Base-by-base conservation (phyloP, 2,888 invertebrate genomes). In the Atrina japonica region DNA sequence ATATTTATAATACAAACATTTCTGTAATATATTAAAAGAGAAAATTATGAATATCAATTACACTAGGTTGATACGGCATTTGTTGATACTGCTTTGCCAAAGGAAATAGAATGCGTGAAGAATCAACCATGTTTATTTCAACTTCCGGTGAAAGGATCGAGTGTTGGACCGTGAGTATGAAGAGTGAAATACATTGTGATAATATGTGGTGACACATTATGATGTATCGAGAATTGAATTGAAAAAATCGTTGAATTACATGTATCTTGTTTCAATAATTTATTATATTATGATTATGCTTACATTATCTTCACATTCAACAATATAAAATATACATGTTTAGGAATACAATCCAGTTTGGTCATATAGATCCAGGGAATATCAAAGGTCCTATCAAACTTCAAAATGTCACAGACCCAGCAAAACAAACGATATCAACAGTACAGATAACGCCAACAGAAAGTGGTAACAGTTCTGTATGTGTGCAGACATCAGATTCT, bases 301-400 rank as follows among this genome's bases (percentile, higher is more conserved):
- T n/a, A n/a, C n/a, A n/a, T n/a, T n/a, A n/a, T n/a, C n/a, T n/a
- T n/a, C n/a, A n/a, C n/a, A n/a, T n/a, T n/a, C n/a, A n/a, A n/a
- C n/a, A n/a, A n/a, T n/a, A n/a, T n/a, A n/a, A n/a, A n/a, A n/a
- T n/a, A 35, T 35, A 55, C n/a, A 0, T 45, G 29, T 43, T 5
- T 21, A 47, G 60, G 9, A 45, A 45, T 6, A n/a, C 49, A 7
- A 47, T 66, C 0, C 43, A 66, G 16, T 69, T 58, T 64, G 69
- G 69, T 2, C 47, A 49, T n/a, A 49, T 69, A 21, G 69, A 69
- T 49, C 41, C 49, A 21, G 69, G 69, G 6, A 18, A 64, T 11
- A 56, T 27, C 2, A 47, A 63, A 29, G 16, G 29, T 9, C 6
- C 25, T 41, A 41, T 64, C 0, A n/a, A 23, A 1, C 6, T 52